Percentiles rank a stretch among this genome's conserved stretches.
Evolutionary conservation across 2,797 vertebrate genomes (phyloP).

Genomic region (Monodelphis domestica): DNA sequence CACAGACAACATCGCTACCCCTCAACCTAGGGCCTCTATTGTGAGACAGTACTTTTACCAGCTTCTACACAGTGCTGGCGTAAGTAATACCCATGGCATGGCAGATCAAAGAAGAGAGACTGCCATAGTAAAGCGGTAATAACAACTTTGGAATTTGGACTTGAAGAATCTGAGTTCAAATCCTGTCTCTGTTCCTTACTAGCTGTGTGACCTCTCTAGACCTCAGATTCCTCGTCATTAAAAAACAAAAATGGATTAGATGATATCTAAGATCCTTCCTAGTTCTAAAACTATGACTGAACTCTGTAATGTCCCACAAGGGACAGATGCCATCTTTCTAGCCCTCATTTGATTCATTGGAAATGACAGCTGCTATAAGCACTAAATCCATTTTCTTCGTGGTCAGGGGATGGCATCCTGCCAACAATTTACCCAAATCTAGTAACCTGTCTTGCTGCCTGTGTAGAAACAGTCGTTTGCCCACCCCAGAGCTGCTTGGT

Average conservation of each 20-base stretch:
- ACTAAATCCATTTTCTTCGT: not conserved
- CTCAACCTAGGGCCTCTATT: not conserved
- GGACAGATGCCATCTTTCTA: not conserved
- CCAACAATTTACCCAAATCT: accelerated
- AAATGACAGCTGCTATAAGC: not conserved
- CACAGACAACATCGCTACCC: accelerated
- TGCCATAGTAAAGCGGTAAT: accelerated
- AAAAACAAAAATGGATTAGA: not conserved
- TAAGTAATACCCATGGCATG: accelerated
- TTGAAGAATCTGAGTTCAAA: not conserved
- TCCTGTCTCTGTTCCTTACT: not conserved
- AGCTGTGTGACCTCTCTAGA: not conserved
- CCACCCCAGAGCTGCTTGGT: accelerated
- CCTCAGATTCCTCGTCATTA: not conserved
- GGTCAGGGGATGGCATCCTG: not conserved
- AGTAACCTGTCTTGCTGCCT: not conserved
- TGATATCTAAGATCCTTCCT: not conserved
- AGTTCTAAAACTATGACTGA: not conserved
- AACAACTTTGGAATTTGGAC: not conserved
- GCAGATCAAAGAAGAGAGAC: not conserved
- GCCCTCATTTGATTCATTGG: not conserved
- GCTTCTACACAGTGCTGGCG: not conserved
- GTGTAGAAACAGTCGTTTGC: not conserved
- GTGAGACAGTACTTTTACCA: not conserved
- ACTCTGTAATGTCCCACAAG: not conserved